Conservation (phyloP, 2,888 invertebrate species). For the Drosophila niveifrons region DNA sequence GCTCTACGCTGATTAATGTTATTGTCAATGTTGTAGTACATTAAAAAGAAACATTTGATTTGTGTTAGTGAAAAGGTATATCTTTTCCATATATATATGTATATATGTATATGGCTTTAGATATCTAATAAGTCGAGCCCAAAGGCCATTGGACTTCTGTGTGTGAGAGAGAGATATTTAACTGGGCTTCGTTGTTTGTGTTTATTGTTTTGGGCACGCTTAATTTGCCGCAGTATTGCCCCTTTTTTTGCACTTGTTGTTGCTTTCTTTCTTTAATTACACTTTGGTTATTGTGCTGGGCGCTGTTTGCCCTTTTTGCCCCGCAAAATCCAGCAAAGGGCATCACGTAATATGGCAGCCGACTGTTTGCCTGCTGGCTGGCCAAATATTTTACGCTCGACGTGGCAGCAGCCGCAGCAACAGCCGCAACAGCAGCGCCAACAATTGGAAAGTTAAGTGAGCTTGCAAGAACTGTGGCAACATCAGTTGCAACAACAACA, state of each 20-base stretch:
- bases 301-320: conserved; percentile 3
- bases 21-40: not conserved
- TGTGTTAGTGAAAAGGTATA: not conserved
- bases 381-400: conserved; percentile 63
- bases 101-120: no score
- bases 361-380: conserved; percentile 19
- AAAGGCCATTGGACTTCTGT: not conserved
- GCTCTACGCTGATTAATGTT: no score
- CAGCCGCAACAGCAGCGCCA: conserved; percentile 26
- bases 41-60: not conserved
- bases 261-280: conserved; percentile 51
- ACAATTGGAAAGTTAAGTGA: conserved; percentile 47
- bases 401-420: conserved; percentile 35
- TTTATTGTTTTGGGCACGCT: conserved; percentile 32
- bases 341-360: conserved; percentile 7
- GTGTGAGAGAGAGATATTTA: conserved; percentile 6
- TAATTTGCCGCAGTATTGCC: conserved; percentile 50
- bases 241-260: conserved; percentile 28
- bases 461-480: conserved; percentile 35
- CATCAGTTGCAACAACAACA: conserved; percentile 20
- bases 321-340: not conserved
- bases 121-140: not conserved
- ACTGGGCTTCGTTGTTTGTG: conserved; percentile 1
- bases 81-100: no score
- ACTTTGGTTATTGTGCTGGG: conserved; percentile 3